Evolutionary conservation across 2,888 invertebrate species (phyloP), one percentile per base, ranked within the genome.

Genomic region (Ischnura elegans): DNA sequence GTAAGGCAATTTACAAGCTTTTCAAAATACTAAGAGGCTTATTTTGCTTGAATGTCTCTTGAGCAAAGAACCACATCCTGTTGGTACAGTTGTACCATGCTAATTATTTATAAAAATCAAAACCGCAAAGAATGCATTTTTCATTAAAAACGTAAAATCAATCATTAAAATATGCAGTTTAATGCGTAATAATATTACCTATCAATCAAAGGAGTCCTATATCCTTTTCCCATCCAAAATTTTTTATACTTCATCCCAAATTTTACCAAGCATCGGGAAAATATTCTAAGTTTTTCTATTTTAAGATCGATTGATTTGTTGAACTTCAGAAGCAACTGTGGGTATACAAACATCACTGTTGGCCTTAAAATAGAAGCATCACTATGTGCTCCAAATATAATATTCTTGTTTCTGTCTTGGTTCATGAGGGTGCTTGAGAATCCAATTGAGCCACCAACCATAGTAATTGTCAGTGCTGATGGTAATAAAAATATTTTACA

Each of bases 161-260:
- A 51, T 51, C 2, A 8, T 5, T 51, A 19, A 51, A 51, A n/a
- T 4, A 61, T 61, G n/a, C 10, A n/a, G 25, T 5, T n/a, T n/a
- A n/a, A 61, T 61, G n/a, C n/a, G n/a, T 25, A 6, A 3, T 61
- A 76, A 19, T 76, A 29, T 13, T 76, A 76, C 76, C 76, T n/a
- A 36, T 76, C 25, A 0, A 36, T 76, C 10, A 76, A 10, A 16
- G 76, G 76, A 10, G 76, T 76, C 36, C 76, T 10, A 76, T 36
- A 76, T 36, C 16, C 13, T 36, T 76, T 76, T 36, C 29, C 13
- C 25, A 36, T 8, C 76, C 76, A 76, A 76, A 76, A 76, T 36
- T 76, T 76, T 76, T 76, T 76, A 36, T 76, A 76, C 29, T 13
- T 76, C 29, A 76, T 76, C 16, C 76, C 76, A 76, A 76, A 76